Percentiles rank a stretch among this genome's conserved stretches.
Conservation (phyloP, 2,888 invertebrate species). For the Dusona sp. region DNA sequence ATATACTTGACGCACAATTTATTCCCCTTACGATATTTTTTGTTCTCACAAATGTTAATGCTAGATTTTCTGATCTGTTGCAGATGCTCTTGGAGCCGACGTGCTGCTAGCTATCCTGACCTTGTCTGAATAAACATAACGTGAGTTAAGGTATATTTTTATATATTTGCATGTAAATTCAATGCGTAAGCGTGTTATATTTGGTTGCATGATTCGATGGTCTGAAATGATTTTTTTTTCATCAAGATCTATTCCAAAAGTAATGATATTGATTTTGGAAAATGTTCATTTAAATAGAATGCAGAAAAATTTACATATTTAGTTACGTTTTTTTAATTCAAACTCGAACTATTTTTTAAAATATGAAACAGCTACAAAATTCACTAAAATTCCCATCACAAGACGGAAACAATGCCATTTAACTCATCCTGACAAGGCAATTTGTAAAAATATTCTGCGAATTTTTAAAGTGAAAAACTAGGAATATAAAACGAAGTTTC, state of each 20-base stretch:
- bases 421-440: too few species aligned
- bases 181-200: background rate
- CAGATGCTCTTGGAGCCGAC: slow-evolving; percentile 81
- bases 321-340: too few species aligned
- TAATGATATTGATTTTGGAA: background rate
- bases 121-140: slow-evolving; percentile 79
- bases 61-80: slow-evolving; percentile 73
- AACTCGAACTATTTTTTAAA: too few species aligned
- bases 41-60: slow-evolving; percentile 14
- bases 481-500: too few species aligned
- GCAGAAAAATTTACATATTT: background rate
- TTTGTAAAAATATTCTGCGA: too few species aligned
- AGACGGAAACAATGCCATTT: too few species aligned
- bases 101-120: slow-evolving; percentile 75
- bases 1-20: background rate
- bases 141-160: slow-evolving; percentile 74
- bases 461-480: too few species aligned
- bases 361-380: too few species aligned
- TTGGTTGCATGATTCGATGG: slow-evolving; percentile 8
- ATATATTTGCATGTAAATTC: background rate
- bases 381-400: too few species aligned
- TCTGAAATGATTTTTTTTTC: background rate
- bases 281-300: background rate
- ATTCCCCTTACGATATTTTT: background rate
- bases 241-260: background rate